Conservation (phyloP, 2,888 invertebrate species). For the Athrips mouffetella region DNA sequence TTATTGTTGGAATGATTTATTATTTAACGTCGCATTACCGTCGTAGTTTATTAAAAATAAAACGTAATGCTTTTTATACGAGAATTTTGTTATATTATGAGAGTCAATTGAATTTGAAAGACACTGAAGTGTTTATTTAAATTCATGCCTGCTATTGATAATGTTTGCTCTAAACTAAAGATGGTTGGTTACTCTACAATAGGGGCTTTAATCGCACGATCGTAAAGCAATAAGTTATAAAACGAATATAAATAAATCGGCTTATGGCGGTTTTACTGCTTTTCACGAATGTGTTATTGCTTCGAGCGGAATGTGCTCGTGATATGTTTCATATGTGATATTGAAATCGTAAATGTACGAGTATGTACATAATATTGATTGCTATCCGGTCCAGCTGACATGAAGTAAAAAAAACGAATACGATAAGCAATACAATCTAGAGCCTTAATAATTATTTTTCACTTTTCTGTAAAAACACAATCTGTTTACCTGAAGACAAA, state of each 20-base stretch:
- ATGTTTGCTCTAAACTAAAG: neutral
- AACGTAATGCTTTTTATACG: neutral
- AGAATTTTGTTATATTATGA: neutral
- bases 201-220: conserved; percentile 51
- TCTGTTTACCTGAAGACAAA: too few species aligned
- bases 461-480: too few species aligned
- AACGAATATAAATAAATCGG: conserved; percentile 63
- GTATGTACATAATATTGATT: too few species aligned
- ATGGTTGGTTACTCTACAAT: conserved; percentile 44
- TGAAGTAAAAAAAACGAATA: too few species aligned
- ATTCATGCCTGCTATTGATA: neutral
- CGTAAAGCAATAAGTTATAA: conserved; percentile 64
- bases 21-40: conserved; percentile 29
- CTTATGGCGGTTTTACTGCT: conserved; percentile 58
- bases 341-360: conserved; percentile 6
- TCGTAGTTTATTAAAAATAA: conserved; percentile 14
- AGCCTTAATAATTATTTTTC: too few species aligned
- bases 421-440: too few species aligned
- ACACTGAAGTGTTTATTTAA: conserved; percentile 16
- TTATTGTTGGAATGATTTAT: conserved; percentile 40
- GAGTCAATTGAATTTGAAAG: neutral
- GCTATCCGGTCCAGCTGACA: too few species aligned
- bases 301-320: conserved; percentile 38
- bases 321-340: conserved; percentile 15
- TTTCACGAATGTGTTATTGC: conserved; percentile 58